A percentile compares a stretch with the other conserved stretches of the same genome.
phyloP scores from a whole-genome alignment of 2,113 vertebrate genomes.

The Zosterops lateralis region DNA sequence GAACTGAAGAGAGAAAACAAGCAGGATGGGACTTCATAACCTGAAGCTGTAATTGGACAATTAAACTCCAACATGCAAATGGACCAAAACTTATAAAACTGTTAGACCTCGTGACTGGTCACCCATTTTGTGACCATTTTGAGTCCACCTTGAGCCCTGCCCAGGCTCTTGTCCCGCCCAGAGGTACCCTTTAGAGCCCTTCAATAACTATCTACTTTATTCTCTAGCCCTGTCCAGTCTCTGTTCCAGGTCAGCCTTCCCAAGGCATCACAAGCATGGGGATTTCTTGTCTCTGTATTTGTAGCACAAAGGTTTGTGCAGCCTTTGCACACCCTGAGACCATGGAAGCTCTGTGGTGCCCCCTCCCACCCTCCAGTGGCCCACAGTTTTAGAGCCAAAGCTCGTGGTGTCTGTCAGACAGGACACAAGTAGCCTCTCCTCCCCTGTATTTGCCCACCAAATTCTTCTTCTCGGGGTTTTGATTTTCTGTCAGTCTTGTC shows the following conservation, averaged over 20 bases:
- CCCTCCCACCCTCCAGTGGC: background rate
- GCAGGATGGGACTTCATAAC: background rate
- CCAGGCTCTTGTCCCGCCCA: background rate
- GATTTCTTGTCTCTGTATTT: background rate
- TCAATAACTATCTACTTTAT: background rate
- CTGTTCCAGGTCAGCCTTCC: background rate
- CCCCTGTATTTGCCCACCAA: background rate
- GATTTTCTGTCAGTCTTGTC: background rate
- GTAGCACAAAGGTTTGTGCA: background rate
- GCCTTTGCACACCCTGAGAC: background rate
- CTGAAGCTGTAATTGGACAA: background rate
- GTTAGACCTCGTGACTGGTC: rapidly evolving
- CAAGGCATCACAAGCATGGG: background rate
- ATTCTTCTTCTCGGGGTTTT: background rate
- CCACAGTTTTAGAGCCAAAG: background rate
- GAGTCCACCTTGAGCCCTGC: background rate
- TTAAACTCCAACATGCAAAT: background rate
- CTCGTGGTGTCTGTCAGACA: background rate
- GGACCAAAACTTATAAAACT: background rate
- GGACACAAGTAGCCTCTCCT: background rate
- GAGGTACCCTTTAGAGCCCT: background rate
- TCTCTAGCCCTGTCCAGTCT: background rate
- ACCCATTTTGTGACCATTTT: background rate
- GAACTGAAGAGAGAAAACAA: background rate
- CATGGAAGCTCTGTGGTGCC: background rate